A percentile compares a stretch with the other conserved stretches of the same genome.
phyloP scores from a whole-genome alignment of 2,888 invertebrate species.

The Cheilosia urbana region DNA sequence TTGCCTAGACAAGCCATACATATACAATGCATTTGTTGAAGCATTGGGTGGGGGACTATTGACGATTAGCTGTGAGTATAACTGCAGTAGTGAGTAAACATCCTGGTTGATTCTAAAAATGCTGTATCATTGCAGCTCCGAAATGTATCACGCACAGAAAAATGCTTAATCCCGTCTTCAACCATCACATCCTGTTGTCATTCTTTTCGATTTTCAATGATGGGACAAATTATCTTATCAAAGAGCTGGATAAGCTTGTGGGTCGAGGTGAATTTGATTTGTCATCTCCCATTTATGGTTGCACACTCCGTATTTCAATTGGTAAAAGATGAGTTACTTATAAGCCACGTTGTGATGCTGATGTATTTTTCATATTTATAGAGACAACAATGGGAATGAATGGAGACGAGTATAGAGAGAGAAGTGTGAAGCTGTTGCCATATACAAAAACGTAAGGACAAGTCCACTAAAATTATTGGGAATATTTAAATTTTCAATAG shows the following conservation, averaged over 20 bases:
- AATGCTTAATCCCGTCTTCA: conserved; percentile 61
- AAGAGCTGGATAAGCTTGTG: conserved; percentile 30
- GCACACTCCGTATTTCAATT: conserved; percentile 51
- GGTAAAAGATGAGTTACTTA: conserved; percentile 9
- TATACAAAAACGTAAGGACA: conserved; percentile 41
- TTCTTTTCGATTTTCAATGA: conserved; percentile 56
- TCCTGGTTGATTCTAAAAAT: too few species aligned
- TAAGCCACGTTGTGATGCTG: not conserved
- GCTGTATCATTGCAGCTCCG: conserved; percentile 9
- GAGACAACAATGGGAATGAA: conserved; percentile 61
- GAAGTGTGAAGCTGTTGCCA: conserved; percentile 49
- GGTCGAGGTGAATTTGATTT: conserved; percentile 19
- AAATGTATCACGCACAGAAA: conserved; percentile 54
- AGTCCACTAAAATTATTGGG: too few species aligned
- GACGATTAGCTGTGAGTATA: conserved; percentile 47
- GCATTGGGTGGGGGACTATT: conserved; percentile 46
- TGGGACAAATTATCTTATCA: conserved; percentile 10
- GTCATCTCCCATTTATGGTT: conserved; percentile 7
- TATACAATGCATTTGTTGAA: conserved; percentile 47
- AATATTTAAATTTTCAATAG: too few species aligned
- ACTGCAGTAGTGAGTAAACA: too few species aligned
- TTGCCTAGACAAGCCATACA: conserved; percentile 69
- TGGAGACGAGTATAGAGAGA: conserved; percentile 52
- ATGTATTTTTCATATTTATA: not conserved
- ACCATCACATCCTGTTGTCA: conserved; percentile 37